These are phyloP conservation scores for Dioctria rufipes DNA, from an alignment of 2,888 invertebrate species.

Conservation along the genomic window DNA sequence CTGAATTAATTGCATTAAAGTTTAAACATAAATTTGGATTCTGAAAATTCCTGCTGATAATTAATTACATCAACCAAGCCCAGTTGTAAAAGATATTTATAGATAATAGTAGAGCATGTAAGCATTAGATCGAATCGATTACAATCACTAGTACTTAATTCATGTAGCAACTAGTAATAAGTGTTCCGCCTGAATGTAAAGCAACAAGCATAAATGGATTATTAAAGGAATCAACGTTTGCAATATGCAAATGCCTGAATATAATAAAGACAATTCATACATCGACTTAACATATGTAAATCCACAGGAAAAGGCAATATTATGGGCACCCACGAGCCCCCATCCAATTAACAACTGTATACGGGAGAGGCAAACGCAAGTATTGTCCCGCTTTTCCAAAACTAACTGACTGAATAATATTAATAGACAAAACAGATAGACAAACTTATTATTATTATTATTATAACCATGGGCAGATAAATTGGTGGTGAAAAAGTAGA, in stretches of 20 bases:
- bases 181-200: slow-evolving; percentile 20
- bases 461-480: too few species aligned
- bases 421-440: slow-evolving; percentile 41
- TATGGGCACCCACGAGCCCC: slow-evolving; percentile 29
- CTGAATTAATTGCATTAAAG: too few species aligned
- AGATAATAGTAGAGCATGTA: not conserved
- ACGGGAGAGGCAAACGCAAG: slow-evolving; percentile 8
- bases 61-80: slow-evolving; percentile 27
- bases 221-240: slow-evolving; percentile 24
- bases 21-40: too few species aligned
- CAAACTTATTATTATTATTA: too few species aligned
- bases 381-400: slow-evolving; percentile 43
- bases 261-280: slow-evolving; percentile 23
- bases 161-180: not conserved
- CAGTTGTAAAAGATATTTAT: slow-evolving; percentile 20
- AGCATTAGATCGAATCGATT: slow-evolving; percentile 20
- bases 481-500: too few species aligned
- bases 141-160: not conserved
- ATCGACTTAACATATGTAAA: slow-evolving; percentile 38
- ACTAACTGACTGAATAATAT: not conserved
- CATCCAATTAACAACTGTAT: slow-evolving; percentile 19
- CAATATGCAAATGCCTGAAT: slow-evolving; percentile 41
- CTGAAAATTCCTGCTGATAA: slow-evolving; percentile 14
- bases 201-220: slow-evolving; percentile 25
- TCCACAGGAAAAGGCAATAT: slow-evolving; percentile 41